These are phyloP conservation scores for Saxidomus purpurata DNA, from an alignment of 1,140 invertebrate species.

Conservation along the genomic window DNA sequence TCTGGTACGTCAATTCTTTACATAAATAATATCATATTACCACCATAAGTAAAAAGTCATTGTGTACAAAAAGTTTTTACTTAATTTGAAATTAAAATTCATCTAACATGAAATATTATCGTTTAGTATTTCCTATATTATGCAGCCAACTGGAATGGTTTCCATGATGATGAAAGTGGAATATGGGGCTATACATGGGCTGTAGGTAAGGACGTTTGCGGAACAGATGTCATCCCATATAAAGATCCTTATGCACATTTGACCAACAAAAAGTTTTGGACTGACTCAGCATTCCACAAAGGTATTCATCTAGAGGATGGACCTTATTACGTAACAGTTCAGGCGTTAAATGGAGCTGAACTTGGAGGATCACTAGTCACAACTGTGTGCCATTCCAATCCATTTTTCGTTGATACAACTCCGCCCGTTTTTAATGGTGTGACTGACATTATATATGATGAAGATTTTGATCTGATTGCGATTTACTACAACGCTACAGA, in stretches of 20 bases:
- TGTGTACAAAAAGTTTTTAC: too few species aligned
- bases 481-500: conserved; percentile 77
- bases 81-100: too few species aligned
- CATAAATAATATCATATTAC: too few species aligned
- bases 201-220: conserved; percentile 73
- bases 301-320: conserved; percentile 74
- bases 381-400: conserved; percentile 78
- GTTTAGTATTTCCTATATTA: too few species aligned
- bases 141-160: conserved; percentile 80
- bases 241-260: conserved; percentile 76
- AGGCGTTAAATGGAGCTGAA: conserved; percentile 77
- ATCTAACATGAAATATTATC: too few species aligned
- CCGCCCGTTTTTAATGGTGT: conserved; percentile 73
- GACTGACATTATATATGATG: conserved; percentile 77
- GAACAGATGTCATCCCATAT: conserved; percentile 67
- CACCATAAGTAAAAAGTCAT: not conserved
- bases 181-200: conserved; percentile 80
- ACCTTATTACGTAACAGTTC: conserved; percentile 75
- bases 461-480: conserved; percentile 76
- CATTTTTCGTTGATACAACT: conserved; percentile 77
- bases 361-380: conserved; percentile 79
- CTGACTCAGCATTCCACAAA: conserved; percentile 73
- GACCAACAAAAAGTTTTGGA: conserved; percentile 74
- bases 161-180: conserved; percentile 79
- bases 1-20: conserved; percentile 73